Evolutionary conservation across 2,797 vertebrate species (phyloP).

Genomic region (Hypotaenidia philippensis): DNA sequence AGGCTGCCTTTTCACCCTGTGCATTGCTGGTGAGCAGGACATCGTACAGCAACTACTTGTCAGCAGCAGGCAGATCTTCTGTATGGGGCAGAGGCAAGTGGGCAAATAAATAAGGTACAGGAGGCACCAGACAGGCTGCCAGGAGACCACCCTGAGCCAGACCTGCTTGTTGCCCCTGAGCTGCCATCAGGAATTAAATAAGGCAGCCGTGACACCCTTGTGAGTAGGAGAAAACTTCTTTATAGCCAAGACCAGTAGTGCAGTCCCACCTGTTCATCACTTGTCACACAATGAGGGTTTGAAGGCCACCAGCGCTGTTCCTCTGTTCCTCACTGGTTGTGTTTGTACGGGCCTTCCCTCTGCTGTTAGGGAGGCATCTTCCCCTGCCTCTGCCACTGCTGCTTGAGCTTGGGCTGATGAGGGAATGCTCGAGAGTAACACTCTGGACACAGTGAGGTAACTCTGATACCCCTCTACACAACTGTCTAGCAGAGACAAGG

Average conservation of each 20-base stretch:
- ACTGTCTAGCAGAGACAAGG: not conserved
- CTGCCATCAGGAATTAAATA: not conserved
- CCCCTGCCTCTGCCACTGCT: not conserved
- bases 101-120: not conserved
- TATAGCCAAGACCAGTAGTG: not conserved
- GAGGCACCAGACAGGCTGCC: not conserved
- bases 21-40: not conserved
- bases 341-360: not conserved
- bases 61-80: not conserved
- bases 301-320: not conserved
- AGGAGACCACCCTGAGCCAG: not conserved
- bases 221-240: not conserved
- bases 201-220: accelerated
- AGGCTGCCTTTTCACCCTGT: accelerated
- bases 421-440: not conserved
- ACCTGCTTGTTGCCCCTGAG: not conserved
- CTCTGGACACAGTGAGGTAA: not conserved
- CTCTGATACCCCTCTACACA: not conserved
- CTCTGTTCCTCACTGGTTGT: not conserved
- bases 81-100: accelerated
- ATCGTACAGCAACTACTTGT: accelerated
- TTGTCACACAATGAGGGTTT: not conserved
- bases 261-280: not conserved
- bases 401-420: too few species aligned
- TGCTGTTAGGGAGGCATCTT: not conserved